Evolutionary conservation across 2,888 invertebrate species (phyloP).

Genomic region (Spisula subtruncata): DNA sequence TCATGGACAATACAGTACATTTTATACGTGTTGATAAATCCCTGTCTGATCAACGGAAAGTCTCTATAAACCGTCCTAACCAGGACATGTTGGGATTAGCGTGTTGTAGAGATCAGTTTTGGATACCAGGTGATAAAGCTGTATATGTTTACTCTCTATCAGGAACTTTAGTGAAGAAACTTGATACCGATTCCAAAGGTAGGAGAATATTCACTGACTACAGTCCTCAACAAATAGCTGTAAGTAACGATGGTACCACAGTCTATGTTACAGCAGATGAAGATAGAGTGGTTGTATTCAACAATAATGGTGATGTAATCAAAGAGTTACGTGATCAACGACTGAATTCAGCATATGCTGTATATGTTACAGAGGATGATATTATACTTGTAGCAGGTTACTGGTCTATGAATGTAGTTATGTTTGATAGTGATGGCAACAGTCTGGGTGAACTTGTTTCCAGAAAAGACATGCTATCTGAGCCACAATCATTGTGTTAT

Average conservation of each 20-base stretch:
- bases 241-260: background rate
- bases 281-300: slow-evolving; percentile 10
- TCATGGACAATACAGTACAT: background rate
- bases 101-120: background rate
- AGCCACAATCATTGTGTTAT: background rate
- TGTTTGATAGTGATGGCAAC: slow-evolving; percentile 15
- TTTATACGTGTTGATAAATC: slow-evolving; percentile 17
- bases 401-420: background rate
- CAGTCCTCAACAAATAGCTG: background rate
- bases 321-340: background rate
- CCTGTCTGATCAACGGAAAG: background rate
- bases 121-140: background rate
- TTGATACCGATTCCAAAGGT: slow-evolving; percentile 7
- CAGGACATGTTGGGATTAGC: background rate
- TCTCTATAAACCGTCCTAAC: background rate
- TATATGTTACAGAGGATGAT: background rate
- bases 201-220: background rate
- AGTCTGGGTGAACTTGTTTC: background rate
- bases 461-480: background rate
- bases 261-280: background rate
- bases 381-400: background rate
- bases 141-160: background rate
- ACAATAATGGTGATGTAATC: background rate
- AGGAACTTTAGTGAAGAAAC: background rate
- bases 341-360: background rate